A percentile compares a stretch with the other conserved stretches of the same genome.
Conservation (phyloP, 2,797 vertebrate genomes). For the Columba guinea region DNA sequence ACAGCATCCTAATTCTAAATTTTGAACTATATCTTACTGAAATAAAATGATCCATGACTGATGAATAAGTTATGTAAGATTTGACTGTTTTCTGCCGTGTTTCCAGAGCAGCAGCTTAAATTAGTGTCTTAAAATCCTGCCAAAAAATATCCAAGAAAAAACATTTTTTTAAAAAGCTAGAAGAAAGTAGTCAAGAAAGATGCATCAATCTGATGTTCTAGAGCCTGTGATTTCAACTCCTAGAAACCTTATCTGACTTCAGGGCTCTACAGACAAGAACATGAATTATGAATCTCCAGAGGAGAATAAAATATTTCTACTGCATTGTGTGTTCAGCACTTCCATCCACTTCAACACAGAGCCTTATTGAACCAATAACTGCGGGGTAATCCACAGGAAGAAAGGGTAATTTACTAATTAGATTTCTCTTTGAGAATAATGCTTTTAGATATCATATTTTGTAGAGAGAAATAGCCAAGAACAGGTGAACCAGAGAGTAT, state of each 20-base stretch:
- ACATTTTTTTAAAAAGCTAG: not conserved
- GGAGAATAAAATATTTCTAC: constrained; percentile 27
- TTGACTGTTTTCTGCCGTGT: not conserved
- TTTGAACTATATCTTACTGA: not conserved
- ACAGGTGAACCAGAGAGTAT: not conserved
- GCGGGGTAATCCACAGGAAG: not conserved
- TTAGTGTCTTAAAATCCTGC: not conserved
- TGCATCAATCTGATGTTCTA: not conserved
- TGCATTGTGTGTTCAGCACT: constrained; percentile 16
- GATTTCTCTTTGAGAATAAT: not conserved
- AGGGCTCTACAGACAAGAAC: not conserved
- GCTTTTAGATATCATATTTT: not conserved
- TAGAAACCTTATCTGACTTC: not conserved
- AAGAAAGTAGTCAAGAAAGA: not conserved
- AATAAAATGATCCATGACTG: not conserved
- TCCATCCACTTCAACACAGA: not conserved
- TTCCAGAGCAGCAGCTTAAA: not conserved
- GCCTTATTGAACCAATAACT: not conserved
- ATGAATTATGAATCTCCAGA: constrained; percentile 23
- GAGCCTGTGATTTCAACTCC: not conserved
- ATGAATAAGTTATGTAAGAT: not conserved
- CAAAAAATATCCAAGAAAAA: not conserved
- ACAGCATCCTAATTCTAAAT: not conserved
- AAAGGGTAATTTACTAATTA: constrained; percentile 5
- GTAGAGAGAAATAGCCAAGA: not conserved